Evolutionary conservation across 1,140 invertebrate species (phyloP), one percentile per base, ranked within the genome.

Genomic region (Platorchestia sp.): DNA sequence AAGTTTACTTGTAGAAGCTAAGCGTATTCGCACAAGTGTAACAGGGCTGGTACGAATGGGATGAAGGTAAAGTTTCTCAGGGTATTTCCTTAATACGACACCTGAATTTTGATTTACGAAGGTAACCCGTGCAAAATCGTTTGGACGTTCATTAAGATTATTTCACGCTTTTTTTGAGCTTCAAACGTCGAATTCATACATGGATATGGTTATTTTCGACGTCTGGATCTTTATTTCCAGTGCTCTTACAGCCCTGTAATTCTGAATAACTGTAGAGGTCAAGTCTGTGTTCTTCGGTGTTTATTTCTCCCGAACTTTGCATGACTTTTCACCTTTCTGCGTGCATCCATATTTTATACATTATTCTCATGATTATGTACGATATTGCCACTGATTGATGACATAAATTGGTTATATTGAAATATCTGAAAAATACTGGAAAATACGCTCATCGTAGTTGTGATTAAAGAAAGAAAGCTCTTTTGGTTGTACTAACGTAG

Each of bases 331-430:
- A 90, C 45, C 91, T 45, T 47, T 93, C 43, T 93, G 40, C 91
- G 91, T 93, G 91, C 91, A 45, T 93, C 91, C 43, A 89, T 89
- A 89, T 42, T 89, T 89, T 44, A 14, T 42, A 27, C 87, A 41
- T 89, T 89, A 89, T 27, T 41, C 87, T 89, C n/a, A 89, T 75
- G 3, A 75, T 75, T 89, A 89, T 43, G 87, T 89, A 89, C 45
- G 91, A 40, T 93, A 45, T 93, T n/a, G 40, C 87, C 5, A 19
- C 40, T 45, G 45, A 45, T 27, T 93, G 43, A 47, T 93, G 87
- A 89, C 40, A 93, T 93, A 93, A 36, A 93, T 93, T 93, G 91
- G 43, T 27, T 93, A 93, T 93, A 93, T 93, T 93, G 91, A 93
- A 45, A 93, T 93, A 93, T 93, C 40, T 93, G 91, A 93, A 47